These are phyloP conservation scores for Microcebus jonahi DNA, from an alignment of 2,113 vertebrate species.

Conservation along the genomic window DNA sequence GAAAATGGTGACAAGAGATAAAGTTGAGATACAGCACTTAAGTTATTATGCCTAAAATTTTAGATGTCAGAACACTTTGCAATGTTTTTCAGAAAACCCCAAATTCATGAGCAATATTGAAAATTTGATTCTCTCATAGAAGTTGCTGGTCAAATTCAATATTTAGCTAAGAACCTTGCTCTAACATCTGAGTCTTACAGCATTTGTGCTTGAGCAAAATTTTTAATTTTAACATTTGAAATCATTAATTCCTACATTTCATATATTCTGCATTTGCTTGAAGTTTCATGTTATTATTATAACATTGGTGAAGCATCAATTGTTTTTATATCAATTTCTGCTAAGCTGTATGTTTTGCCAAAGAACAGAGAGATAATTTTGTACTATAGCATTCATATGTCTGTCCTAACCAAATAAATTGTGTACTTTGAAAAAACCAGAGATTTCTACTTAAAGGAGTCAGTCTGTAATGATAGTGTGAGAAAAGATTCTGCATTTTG, in stretches of 20 bases:
- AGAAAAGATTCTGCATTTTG: neutral
- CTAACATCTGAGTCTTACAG: neutral
- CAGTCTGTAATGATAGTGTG: neutral
- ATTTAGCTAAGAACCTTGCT: neutral
- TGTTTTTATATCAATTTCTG: neutral
- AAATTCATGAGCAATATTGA: neutral
- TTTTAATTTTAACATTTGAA: neutral
- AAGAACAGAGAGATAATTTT: neutral
- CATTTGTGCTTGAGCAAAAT: neutral
- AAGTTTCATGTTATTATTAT: neutral
- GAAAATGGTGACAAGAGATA: neutral
- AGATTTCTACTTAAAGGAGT: neutral
- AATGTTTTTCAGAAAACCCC: neutral
- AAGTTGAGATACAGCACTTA: neutral
- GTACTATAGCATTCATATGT: neutral
- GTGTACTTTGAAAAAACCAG: neutral
- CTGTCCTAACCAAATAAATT: neutral
- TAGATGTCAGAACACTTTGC: neutral
- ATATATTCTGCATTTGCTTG: neutral
- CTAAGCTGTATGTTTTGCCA: neutral
- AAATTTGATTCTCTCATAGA: neutral
- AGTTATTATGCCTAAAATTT: neutral
- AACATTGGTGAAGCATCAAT: neutral
- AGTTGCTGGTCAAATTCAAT: neutral
- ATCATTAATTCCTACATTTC: neutral